Percentiles rank a stretch among this genome's conserved stretches.
Conservation (phyloP, 2,113 vertebrate genomes). For the Coturnix japonica region DNA sequence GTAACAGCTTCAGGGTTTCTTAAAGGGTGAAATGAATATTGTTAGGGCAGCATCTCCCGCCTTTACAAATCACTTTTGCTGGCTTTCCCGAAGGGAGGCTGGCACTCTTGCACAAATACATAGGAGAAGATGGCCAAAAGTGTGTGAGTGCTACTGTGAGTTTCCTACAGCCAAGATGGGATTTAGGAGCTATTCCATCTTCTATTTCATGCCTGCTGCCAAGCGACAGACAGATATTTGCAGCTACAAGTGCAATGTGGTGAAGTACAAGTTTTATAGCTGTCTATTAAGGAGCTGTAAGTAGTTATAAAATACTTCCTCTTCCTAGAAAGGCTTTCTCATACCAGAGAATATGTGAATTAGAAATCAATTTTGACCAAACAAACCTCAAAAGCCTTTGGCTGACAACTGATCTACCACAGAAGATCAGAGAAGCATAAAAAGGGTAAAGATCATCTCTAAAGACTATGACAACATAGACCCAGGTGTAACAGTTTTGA, state of each 20-base stretch:
- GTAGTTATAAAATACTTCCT: background rate
- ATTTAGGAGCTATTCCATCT: slow-evolving; percentile 1
- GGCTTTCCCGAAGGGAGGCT: slow-evolving; percentile 35
- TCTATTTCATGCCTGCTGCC: slow-evolving; percentile 29
- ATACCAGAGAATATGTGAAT: background rate
- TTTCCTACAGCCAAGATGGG: background rate
- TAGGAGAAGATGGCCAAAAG: slow-evolving; percentile 44
- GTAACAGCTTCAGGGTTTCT: slow-evolving; percentile 97
- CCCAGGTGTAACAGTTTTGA: background rate
- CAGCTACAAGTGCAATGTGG: background rate
- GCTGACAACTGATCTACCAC: background rate
- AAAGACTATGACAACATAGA: background rate
- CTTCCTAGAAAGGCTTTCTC: background rate
- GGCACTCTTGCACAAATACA: slow-evolving; percentile 10
- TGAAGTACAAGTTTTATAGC: background rate
- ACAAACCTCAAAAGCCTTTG: background rate
- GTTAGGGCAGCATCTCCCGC: slow-evolving; percentile 50
- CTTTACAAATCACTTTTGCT: slow-evolving; percentile 20
- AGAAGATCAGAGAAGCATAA: background rate
- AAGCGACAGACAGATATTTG: background rate
- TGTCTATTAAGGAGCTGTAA: slow-evolving; percentile 14
- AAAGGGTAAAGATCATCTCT: background rate
- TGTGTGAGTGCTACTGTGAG: background rate
- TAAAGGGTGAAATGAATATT: slow-evolving; percentile 71
- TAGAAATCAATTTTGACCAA: background rate